These are phyloP conservation scores for Boloria euphrosyne DNA, from an alignment of 2,888 invertebrate species.

Conservation along the genomic window DNA sequence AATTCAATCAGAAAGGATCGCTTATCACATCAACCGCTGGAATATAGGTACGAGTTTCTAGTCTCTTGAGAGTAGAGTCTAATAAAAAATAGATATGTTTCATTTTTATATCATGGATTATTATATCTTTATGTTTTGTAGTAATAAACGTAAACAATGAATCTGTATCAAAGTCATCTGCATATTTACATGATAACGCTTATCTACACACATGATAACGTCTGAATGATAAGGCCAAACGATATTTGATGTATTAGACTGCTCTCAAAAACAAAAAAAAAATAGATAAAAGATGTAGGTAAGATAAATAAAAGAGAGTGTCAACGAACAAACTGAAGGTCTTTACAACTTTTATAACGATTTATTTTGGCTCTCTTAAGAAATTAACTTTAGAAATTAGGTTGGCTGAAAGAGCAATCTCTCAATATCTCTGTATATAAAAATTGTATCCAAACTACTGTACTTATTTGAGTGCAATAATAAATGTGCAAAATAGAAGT, in stretches of 20 bases:
- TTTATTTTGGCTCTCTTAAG: no score
- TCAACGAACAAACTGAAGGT: background rate
- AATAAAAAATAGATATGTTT: background rate
- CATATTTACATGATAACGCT: background rate
- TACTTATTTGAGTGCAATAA: no score
- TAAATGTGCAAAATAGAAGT: no score
- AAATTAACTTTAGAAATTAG: no score
- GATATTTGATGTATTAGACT: conserved; percentile 2
- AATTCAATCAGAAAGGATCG: no score
- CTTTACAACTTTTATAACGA: no score
- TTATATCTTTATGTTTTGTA: background rate
- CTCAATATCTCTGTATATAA: no score
- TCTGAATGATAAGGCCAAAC: background rate
- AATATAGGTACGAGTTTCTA: no score
- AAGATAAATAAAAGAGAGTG: background rate
- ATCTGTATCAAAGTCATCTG: background rate
- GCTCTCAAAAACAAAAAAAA: conserved; percentile 1
- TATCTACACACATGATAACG: background rate
- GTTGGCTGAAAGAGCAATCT: no score
- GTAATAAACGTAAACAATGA: background rate
- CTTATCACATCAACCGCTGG: no score
- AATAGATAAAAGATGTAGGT: background rate
- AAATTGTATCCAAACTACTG: no score
- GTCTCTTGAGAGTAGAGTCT: no score
- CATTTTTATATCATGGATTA: background rate